Evolutionary conservation across 2,888 invertebrate species (phyloP), one percentile per base, ranked within the genome.

Genomic region (Chelonus formosanus): DNA sequence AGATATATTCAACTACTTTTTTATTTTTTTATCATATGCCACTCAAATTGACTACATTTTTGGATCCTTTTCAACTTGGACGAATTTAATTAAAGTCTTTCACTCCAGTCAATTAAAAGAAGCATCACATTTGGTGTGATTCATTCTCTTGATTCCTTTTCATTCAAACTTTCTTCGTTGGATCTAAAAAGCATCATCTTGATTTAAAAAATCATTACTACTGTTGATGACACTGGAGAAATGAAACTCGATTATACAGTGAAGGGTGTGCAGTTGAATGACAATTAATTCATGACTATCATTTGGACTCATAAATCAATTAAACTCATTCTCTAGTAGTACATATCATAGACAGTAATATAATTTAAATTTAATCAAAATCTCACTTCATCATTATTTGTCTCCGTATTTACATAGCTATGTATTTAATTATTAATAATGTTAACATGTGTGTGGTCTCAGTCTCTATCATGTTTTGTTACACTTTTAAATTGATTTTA

Each of bases 1-100:
- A 74, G 73, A 70, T 65, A 69, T 69, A 72, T 65, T 34, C 53
- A 10, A 53, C 55, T 44, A 60, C 47, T 50, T 57, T 20, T 53
- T 61, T 53, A 40, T 57, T 47, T 65, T 65, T 65, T 58, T 35
- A 52, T 36, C 40, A 53, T 50, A 50, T 50, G 59, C 50, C 50
- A 59, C 59, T 59, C 59, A 59, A 50, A 50, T 50, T 20, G 35
- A 31, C 50, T 34, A 35, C 48, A 35, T 34, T 3, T 3, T 34
- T 47, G 34, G 10, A 32, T 47, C 31, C 31, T 40, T 36, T 36
- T 50, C 36, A 48, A 35, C 50, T 50, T 5, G 35, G 35, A 36
- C 47, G 35, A 31, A 6, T 35, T 45, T 47, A 56, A 56, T 56
- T 56, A 56, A 56, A 56, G 34, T 35, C 58, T 36, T 48, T 59